Base-by-base conservation (phyloP, 1,140 invertebrate genomes). In the Meloidogyne chitwoodi region DNA sequence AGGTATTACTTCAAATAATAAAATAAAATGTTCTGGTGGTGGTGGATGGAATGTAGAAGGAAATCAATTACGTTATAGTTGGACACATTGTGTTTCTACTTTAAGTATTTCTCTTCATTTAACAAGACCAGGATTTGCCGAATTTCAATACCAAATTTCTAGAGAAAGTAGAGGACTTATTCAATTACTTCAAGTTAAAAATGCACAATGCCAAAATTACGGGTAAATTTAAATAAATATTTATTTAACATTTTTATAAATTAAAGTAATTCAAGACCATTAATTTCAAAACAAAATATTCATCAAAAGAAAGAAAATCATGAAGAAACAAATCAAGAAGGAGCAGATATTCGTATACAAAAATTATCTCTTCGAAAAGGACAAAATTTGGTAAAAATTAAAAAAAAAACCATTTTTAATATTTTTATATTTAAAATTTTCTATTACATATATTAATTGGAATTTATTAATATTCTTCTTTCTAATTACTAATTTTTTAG, bases 171-270 rank as follows among this genome's bases (percentile, higher is more conserved):
- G 78, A n/a, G 79, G 76, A 19, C 65, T 82, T 63, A 63, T 83
- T 19, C 38, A 78, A 19, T 75, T 74, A 61, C 76, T 86, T 1
- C 80, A 80, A 62, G 83, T 85, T 22, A 66, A 79, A 41, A 87
- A 86, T 68, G 83, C 87, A 69, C 85, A 87, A 34, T 86, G 85
- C 65, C 84, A 86, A 78, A 85, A 77, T 48, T 86, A 86, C 62
- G 48, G 48, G 48, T 56, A 56, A 56, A 11, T 41, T 41, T 11
- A 41, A 41, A 41, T n/a, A n/a, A n/a, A n/a, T n/a, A n/a, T n/a
- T n/a, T n/a, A n/a, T n/a, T n/a, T n/a, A n/a, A n/a, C n/a, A n/a
- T n/a, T n/a, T n/a, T n/a, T n/a, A n/a, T n/a, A n/a, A n/a, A n/a
- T 5, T n/a, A 19, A 4, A 56, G 44, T 4, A 56, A 56, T 56